Evolutionary conservation across 2,113 vertebrate species (phyloP).

Genomic region (Crotophaga sulcirostris): DNA sequence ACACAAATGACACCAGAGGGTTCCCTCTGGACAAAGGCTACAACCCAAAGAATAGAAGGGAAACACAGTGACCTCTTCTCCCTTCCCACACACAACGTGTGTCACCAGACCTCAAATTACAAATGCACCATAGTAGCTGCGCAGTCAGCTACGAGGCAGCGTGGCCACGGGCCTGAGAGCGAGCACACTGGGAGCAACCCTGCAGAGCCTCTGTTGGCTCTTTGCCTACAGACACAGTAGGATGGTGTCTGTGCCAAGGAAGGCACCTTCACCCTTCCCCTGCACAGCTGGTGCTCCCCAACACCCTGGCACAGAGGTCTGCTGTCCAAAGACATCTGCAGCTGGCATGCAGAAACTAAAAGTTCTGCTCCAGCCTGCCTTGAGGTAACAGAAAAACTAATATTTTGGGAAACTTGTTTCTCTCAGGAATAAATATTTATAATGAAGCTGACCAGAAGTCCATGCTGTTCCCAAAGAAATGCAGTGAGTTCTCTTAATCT

Average conservation of each 20-base stretch:
- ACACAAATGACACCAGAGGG: not conserved
- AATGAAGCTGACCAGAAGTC: not conserved
- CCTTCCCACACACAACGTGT: not conserved
- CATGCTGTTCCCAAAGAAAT: not conserved
- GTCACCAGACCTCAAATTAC: rapidly evolving
- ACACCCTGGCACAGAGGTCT: not conserved
- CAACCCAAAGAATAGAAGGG: not conserved
- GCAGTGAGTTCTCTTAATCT: not conserved
- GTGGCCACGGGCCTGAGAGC: rapidly evolving
- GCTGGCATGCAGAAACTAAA: not conserved
- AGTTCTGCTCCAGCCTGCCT: not conserved
- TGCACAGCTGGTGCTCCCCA: not conserved
- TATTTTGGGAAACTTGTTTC: not conserved
- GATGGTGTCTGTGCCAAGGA: rapidly evolving
- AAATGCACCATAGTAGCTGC: not conserved
- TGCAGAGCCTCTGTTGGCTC: not conserved
- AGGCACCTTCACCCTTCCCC: not conserved
- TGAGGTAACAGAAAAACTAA: not conserved
- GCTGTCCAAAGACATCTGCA: not conserved
- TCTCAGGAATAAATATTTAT: not conserved
- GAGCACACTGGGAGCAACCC: not conserved
- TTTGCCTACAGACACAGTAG: rapidly evolving
- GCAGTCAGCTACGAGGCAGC: not conserved
- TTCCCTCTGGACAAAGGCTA: not conserved
- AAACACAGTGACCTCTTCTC: not conserved